Conservation (phyloP, 2,113 vertebrate genomes). For the Tragelaphus buxtoni region DNA sequence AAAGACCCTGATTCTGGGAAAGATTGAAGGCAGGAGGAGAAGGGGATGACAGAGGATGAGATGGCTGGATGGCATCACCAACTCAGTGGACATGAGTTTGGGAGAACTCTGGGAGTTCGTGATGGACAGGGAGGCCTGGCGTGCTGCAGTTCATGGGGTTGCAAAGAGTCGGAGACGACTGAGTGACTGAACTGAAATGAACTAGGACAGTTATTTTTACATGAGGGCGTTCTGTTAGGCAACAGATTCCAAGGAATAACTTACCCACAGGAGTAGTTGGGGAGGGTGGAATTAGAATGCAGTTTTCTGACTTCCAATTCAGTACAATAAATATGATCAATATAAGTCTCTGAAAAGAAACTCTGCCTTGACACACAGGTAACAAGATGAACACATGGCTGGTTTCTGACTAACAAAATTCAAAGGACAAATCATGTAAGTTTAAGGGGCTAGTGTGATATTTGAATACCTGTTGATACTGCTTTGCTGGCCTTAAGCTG, state of each 20-base stretch:
- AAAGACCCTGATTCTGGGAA: background rate
- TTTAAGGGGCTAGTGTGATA: background rate
- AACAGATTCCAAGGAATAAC: background rate
- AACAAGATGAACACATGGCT: background rate
- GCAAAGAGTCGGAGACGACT: fast-evolving
- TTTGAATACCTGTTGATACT: background rate
- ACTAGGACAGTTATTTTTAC: background rate
- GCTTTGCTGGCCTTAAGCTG: background rate
- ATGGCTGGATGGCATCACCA: background rate
- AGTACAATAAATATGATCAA: background rate
- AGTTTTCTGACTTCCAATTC: background rate
- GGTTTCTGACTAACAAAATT: background rate
- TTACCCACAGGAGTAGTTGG: background rate
- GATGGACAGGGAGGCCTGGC: background rate
- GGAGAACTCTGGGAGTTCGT: fast-evolving
- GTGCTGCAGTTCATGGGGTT: fast-evolving
- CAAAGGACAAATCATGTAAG: background rate
- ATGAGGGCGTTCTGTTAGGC: background rate
- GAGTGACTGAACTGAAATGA: background rate
- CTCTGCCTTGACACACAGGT: background rate
- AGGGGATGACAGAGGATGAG: background rate
- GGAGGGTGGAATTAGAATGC: background rate
- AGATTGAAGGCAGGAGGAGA: background rate
- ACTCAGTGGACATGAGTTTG: background rate
- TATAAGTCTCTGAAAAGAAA: background rate